Base-by-base conservation (phyloP, 2,797 vertebrate species). In the Artibeus lituratus region DNA sequence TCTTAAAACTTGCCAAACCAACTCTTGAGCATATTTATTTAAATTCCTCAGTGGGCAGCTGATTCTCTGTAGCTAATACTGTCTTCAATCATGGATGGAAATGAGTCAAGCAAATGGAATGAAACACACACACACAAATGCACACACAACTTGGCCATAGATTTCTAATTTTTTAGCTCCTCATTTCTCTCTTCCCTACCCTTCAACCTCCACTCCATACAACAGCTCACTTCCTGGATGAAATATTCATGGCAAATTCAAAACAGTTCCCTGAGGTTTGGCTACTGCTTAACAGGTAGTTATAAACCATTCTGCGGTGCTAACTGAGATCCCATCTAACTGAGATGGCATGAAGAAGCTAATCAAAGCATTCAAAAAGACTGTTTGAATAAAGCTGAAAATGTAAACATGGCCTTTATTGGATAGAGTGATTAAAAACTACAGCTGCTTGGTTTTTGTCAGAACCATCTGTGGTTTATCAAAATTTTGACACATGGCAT, bases 181-280 rank as follows among this genome's bases (percentile, higher is more conserved):
- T 81, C n/a, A 26, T 12, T 69, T 67, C 24, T 81, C 21, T 65
- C 24, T 76, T 22, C 32, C 18, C 42, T 2, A 35, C 21, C 42
- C n/a, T 73, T 70, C 39, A 67, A 5, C 26, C 91, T 87, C 90
- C 10, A 19, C 32, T 37, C 32, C 32, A 15, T 16, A 62, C 0
- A 19, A 80, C 62, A 35, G 49, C n/a, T 35, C 3, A 0, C 2
- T 70, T 47, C 80, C 90, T n/a, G 2, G 51, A 73, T 86, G 93
- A 93, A 69, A 77, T 14, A 83, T 94, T 94, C 94, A 93, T n/a
- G 74, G 92, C 82, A 80, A 94, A 95, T 95, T 94, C 89, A 69
- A 86, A 93, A 92, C 90, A 73, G 0, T 10, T 62, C 37, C 91
- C 81, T 0, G 5, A 62, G 69, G 57, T 69, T 81, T 87, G 97